Evolutionary conservation across 2,797 vertebrate species (phyloP), one percentile per base, ranked within the genome.

Genomic region (Etheostoma perlongum): DNA sequence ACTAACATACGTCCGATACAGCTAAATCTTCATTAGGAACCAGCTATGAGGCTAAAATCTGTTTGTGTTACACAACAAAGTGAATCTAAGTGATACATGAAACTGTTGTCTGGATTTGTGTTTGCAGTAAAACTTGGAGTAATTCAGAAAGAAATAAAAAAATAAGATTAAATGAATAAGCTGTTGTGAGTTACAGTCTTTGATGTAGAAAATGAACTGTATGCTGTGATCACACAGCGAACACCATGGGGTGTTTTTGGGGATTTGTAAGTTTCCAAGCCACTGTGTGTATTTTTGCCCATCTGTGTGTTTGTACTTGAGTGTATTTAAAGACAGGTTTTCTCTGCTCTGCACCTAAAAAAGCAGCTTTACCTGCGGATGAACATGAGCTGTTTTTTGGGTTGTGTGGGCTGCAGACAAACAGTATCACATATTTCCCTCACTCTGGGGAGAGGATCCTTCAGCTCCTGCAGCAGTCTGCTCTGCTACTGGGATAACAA

Each of bases 391-490:
- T 6, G 42, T 47, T 59, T 82, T 76, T 63, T 48, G 18, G 71
- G 70, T 57, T 79, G 69, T 81, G 71, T 81, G 51, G 76, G 87
- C 68, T 74, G 81, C 80, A 72, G 68, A 86, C 72, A 89, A 75
- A 86, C 86, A 84, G 81, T 51, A 30, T 84, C 71, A 66, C 64
- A 81, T 65, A 67, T 82, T 88, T 83, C 71, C 64, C 87, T 67
- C 78, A 79, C 72, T 79, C 83, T 76, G 76, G 14, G 66, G 57
- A 90, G 88, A 84, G 64, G 77, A 86, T 90, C 77, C 67, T 90
- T 86, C 27, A 78, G 88, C 89, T 91, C 88, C 89, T 90, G 89
- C 88, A 89, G 90, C 87, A 88, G 85, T 89, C 84, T 82, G 79
- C 88, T 79, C 77, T 67, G 88, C 88, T 89, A 71, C 85, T 66